These are phyloP conservation scores for Amphiduros pacificus DNA, from an alignment of 2,888 invertebrate genomes.

Conservation along the genomic window DNA sequence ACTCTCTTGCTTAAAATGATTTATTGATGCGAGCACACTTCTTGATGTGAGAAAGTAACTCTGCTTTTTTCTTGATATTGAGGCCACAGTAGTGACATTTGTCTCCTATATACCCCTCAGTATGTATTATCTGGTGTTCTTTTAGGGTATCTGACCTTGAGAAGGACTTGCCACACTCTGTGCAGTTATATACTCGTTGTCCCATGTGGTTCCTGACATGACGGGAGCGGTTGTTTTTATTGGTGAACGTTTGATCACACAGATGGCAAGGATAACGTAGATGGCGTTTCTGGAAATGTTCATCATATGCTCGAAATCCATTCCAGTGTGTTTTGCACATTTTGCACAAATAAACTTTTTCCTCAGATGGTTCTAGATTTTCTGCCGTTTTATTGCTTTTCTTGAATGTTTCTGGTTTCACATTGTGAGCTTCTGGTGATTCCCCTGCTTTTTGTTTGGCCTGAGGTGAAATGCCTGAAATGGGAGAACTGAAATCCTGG, in stretches of 20 bases:
- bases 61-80: conserved; percentile 24
- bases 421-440: too few relatives aligned
- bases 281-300: conserved; percentile 23
- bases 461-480: too few relatives aligned
- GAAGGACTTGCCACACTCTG: conserved; percentile 28
- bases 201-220: conserved; percentile 26
- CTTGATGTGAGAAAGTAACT: conserved; percentile 30
- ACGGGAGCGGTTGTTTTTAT: conserved; percentile 30
- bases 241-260: conserved; percentile 31
- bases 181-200: conserved; percentile 23
- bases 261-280: conserved; percentile 29
- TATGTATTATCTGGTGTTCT: conserved; percentile 33
- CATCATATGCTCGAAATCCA: conserved; percentile 26
- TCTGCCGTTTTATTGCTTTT: not conserved
- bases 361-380: conserved; percentile 1
- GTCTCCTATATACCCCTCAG: conserved; percentile 26
- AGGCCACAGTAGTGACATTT: conserved; percentile 24
- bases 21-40: conserved; percentile 19
- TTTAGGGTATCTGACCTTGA: conserved; percentile 28
- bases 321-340: conserved; percentile 9
- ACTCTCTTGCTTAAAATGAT: too few relatives aligned
- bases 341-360: not conserved
- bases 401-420: too few relatives aligned
- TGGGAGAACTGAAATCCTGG: not conserved
- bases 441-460: too few relatives aligned